These are phyloP conservation scores for Aplidium turbinatum DNA, from an alignment of 23 tunicate genomes.

Conservation along the genomic window DNA sequence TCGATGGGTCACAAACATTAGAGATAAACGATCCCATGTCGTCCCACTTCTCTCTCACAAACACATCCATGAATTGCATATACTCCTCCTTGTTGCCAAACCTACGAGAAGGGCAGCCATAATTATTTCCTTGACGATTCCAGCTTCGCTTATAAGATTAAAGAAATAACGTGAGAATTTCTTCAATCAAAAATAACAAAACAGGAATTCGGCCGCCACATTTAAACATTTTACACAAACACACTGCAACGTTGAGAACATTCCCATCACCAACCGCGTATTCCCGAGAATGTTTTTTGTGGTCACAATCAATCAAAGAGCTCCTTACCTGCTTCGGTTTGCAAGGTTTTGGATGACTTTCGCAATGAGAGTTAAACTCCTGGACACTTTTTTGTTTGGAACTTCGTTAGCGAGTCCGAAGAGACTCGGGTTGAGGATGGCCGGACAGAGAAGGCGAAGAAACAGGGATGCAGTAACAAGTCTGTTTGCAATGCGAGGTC, in stretches of 20 bases:
- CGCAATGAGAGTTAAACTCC: conserved; percentile 92
- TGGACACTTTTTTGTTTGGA: conserved; percentile 77
- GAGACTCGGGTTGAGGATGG: conserved; percentile 90
- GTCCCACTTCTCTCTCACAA: conserved; percentile 94
- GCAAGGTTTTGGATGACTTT: conserved; percentile 98
- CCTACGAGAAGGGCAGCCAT: conserved; percentile 7
- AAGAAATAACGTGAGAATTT: too few relatives aligned
- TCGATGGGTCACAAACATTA: conserved; percentile 58
- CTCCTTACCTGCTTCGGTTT: conserved; percentile 87
- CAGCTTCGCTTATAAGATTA: too few relatives aligned
- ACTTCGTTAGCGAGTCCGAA: conserved; percentile 91
- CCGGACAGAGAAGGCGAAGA: conserved; percentile 96
- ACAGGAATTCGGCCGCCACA: too few relatives aligned
- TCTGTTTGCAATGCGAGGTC: conserved; percentile 80
- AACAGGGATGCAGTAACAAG: conserved; percentile 94
- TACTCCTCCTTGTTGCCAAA: conserved; percentile 95
- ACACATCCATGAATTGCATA: conserved; percentile 86
- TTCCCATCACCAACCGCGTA: too few relatives aligned
- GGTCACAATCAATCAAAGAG: too few relatives aligned
- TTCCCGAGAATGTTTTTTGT: too few relatives aligned
- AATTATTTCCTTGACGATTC: too few relatives aligned
- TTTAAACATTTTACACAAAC: too few relatives aligned
- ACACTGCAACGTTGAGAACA: too few relatives aligned
- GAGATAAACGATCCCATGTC: conserved; percentile 81
- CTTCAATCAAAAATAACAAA: too few relatives aligned